Conservation (phyloP, 2,888 invertebrate genomes). For the Lamproptera curius region DNA sequence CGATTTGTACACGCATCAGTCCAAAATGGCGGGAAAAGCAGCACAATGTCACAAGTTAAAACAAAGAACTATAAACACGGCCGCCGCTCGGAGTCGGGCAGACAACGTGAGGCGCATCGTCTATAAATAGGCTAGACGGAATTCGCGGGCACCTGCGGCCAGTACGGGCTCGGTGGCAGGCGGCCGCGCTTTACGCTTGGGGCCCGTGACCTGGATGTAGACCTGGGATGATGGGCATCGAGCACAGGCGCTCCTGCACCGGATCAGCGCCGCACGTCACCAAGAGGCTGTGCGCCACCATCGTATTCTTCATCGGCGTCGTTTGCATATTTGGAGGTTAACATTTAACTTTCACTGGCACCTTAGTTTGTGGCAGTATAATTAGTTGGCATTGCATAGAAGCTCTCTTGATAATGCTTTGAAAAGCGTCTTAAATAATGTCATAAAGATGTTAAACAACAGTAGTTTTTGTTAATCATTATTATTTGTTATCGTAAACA, state of each 20-base stretch:
- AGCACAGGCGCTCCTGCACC: conserved; percentile 41
- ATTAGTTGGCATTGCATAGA: no score
- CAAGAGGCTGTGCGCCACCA: conserved; percentile 49
- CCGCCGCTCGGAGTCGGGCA: conserved; percentile 1
- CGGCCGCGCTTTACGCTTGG: background rate
- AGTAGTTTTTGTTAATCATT: no score
- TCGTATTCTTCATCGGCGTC: conserved; percentile 54
- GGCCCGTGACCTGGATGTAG: background rate
- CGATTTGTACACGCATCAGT: background rate
- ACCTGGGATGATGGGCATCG: conserved; percentile 39
- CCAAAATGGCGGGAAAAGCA: background rate
- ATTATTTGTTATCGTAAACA: no score
- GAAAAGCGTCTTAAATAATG: no score
- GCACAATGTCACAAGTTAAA: conserved; percentile 2
- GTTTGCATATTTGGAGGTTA: conserved; percentile 64
- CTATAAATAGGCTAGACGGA: conserved; percentile 10
- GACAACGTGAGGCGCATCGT: conserved; percentile 10
- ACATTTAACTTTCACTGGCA: no score
- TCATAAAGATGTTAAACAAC: no score
- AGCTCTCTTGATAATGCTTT: no score
- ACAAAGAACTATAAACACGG: conserved; percentile 4
- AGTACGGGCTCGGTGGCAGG: no score
- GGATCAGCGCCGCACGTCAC: conserved; percentile 53
- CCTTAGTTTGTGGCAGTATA: no score
- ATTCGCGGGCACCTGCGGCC: conserved; percentile 5